Conservation (phyloP, 2,888 invertebrate genomes). For the Platerodrilus igneus region DNA sequence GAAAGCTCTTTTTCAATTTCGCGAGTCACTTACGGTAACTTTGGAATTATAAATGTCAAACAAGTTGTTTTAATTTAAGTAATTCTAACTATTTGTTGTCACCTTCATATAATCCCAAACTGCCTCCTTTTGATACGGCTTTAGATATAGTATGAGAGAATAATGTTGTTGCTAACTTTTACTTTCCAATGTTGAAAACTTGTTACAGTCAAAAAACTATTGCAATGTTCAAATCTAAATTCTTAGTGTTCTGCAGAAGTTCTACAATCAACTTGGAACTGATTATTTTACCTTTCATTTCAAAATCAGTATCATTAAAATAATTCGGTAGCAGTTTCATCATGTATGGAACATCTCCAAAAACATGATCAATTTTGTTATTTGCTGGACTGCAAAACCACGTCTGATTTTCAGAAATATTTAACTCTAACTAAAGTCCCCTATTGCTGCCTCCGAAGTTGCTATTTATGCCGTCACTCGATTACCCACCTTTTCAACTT, state of each 20-base stretch:
- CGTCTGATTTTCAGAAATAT: too few relatives aligned
- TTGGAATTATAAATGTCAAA: slow-evolving; percentile 28
- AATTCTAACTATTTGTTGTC: slow-evolving; percentile 24
- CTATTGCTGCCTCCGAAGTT: slow-evolving; percentile 26
- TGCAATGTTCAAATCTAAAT: neutral
- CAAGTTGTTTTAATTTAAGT: slow-evolving; percentile 25
- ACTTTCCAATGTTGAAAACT: slow-evolving; percentile 23
- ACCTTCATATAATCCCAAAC: slow-evolving; percentile 14
- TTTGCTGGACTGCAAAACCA: slow-evolving; percentile 8
- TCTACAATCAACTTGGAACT: slow-evolving; percentile 21
- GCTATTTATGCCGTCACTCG: slow-evolving; percentile 17
- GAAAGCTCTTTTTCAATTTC: slow-evolving; percentile 22
- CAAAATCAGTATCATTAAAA: slow-evolving; percentile 24
- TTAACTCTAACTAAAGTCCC: slow-evolving; percentile 13
- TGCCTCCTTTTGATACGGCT: slow-evolving; percentile 23
- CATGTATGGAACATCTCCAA: slow-evolving; percentile 29
- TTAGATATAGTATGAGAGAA: slow-evolving; percentile 31
- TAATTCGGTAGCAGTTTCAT: too few relatives aligned
- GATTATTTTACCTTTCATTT: slow-evolving; percentile 17
- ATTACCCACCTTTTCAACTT: slow-evolving; percentile 16
- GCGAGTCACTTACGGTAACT: slow-evolving; percentile 20
- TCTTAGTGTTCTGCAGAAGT: slow-evolving; percentile 8
- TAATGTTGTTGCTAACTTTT: slow-evolving; percentile 26
- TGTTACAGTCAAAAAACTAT: slow-evolving; percentile 9
- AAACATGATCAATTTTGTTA: slow-evolving; percentile 22